Conservation (phyloP, 2,888 invertebrate species). For the Therioaphis trifolii region DNA sequence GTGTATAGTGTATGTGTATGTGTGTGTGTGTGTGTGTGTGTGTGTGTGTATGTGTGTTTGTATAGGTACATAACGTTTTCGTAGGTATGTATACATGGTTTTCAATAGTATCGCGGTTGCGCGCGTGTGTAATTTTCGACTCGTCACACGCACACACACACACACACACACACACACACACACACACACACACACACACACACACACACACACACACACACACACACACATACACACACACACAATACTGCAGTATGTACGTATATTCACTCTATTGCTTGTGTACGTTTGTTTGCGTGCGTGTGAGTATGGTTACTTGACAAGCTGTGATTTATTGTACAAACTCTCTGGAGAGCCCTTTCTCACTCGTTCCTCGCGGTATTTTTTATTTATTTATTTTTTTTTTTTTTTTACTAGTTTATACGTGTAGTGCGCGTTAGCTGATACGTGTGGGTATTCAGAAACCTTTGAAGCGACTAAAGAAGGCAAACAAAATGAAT, state of each 20-base stretch:
- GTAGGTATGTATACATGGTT: background rate
- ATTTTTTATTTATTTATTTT: background rate
- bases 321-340: conserved; percentile 52
- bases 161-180: background rate
- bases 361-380: conserved; percentile 1
- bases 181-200: background rate
- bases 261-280: too few relatives aligned
- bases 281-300: background rate
- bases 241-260: too few relatives aligned
- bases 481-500: background rate
- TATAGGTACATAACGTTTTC: background rate
- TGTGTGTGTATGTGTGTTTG: too few relatives aligned
- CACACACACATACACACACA: too few relatives aligned
- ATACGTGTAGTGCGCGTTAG: too few relatives aligned
- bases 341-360: conserved; percentile 45
- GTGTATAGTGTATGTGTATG: too few relatives aligned
- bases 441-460: background rate
- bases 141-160: background rate
- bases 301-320: conserved; percentile 28
- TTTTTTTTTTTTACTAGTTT: background rate
- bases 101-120: conserved; percentile 2
- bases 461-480: background rate
- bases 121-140: conserved; percentile 21
- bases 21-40: too few relatives aligned
- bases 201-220: too few relatives aligned